phyloP scores from a whole-genome alignment of 2,113 vertebrate species.

The Stigmatopora argus region DNA sequence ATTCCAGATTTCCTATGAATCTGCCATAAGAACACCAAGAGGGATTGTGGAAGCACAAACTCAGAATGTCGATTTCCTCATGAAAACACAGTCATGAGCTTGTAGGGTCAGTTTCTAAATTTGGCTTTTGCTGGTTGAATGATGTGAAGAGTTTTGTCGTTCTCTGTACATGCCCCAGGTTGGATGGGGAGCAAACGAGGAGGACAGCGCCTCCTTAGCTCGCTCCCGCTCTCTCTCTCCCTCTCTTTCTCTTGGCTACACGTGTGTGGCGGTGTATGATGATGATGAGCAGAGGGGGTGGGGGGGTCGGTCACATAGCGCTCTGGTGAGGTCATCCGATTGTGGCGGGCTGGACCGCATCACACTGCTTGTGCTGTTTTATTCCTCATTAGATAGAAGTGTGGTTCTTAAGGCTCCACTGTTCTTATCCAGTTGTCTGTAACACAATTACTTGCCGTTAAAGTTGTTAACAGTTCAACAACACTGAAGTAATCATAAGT shows the following conservation, averaged over 20 bases:
- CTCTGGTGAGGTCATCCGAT: slow-evolving; percentile 52
- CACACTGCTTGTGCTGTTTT: slow-evolving; percentile 22
- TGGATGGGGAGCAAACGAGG: slow-evolving; percentile 37
- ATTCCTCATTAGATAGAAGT: slow-evolving; percentile 8
- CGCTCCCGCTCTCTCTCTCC: not conserved
- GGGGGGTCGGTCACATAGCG: slow-evolving; percentile 21
- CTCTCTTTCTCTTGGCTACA: not conserved
- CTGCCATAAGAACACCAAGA: not conserved
- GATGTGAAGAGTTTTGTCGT: slow-evolving; percentile 57
- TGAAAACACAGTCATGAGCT: slow-evolving; percentile 13
- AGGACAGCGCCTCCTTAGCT: slow-evolving; percentile 17
- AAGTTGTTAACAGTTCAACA: no score
- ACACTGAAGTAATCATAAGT: no score
- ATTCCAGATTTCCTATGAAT: slow-evolving; percentile 10
- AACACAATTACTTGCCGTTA: no score
- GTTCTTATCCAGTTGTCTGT: not conserved
- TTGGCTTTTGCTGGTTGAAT: slow-evolving; percentile 38
- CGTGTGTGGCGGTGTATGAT: slow-evolving; percentile 18
- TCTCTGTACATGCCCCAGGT: slow-evolving; percentile 47
- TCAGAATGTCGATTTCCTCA: not conserved
- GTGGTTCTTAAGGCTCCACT: not conserved
- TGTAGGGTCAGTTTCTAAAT: slow-evolving; percentile 27
- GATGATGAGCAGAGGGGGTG: slow-evolving; percentile 18
- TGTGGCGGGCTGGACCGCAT: slow-evolving; percentile 35
- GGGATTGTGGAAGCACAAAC: not conserved